Conservation (phyloP, 2,888 invertebrate genomes). For the Papilio demoleus region DNA sequence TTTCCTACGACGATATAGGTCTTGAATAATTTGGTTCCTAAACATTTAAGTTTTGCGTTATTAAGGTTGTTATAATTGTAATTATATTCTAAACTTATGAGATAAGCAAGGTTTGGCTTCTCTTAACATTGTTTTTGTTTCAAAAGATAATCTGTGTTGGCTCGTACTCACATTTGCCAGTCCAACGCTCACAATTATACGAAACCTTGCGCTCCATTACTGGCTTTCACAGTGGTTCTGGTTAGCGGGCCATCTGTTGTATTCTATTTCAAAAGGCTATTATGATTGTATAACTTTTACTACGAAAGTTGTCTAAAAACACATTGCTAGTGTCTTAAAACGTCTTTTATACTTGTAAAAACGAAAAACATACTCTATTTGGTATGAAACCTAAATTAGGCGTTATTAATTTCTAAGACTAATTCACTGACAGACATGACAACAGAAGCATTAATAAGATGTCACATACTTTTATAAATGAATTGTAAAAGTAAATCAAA, state of each 20-base stretch:
- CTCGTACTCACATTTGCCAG: slow-evolving; percentile 17
- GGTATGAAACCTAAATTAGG: too few relatives aligned
- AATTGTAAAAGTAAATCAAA: background rate
- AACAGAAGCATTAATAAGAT: background rate
- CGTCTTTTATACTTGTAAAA: background rate
- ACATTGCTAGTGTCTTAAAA: background rate
- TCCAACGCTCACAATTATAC: slow-evolving; percentile 11
- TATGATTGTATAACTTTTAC: slow-evolving; percentile 1
- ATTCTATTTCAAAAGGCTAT: slow-evolving; percentile 8
- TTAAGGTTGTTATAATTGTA: too few relatives aligned
- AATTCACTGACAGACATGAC: background rate
- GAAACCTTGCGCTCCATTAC: slow-evolving; percentile 19
- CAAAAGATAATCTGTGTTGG: slow-evolving; percentile 15
- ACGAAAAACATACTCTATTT: background rate
- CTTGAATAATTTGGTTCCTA: background rate
- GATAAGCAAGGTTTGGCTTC: background rate
- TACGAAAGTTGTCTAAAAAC: background rate
- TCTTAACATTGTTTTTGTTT: slow-evolving; percentile 10
- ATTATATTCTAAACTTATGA: too few relatives aligned
- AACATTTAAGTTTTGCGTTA: too few relatives aligned
- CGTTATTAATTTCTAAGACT: background rate
- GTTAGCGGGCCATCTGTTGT: slow-evolving; percentile 12
- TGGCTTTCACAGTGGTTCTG: slow-evolving; percentile 16
- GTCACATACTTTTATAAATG: background rate
- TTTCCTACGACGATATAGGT: background rate